Conservation (phyloP, 2,888 invertebrate genomes). For the Aplocera efformata region DNA sequence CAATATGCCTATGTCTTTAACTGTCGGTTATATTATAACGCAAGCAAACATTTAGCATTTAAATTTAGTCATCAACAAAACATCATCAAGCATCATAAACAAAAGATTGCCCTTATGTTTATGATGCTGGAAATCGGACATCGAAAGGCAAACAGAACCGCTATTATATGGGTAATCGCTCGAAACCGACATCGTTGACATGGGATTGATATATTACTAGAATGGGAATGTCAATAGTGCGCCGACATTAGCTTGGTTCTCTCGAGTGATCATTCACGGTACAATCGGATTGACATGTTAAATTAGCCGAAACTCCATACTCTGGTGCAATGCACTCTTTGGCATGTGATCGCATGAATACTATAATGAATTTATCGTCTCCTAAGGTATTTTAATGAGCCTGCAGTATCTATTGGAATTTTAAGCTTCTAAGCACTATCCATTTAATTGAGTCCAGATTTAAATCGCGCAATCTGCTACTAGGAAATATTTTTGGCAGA, state of each 20-base stretch:
- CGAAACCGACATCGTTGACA: conserved; percentile 27
- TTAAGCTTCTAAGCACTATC: neutral
- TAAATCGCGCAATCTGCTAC: neutral
- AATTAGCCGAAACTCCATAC: conserved; percentile 29
- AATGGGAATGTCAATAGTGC: conserved; percentile 30
- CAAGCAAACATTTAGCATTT: no score
- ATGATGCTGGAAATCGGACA: conserved; percentile 6
- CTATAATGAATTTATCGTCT: conserved; percentile 5
- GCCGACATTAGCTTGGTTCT: conserved; percentile 23
- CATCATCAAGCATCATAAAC: no score
- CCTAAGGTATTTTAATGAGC: conserved; percentile 4
- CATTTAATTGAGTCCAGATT: neutral
- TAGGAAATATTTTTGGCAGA: no score
- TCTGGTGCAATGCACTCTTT: conserved; percentile 16
- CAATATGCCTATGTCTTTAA: no score
- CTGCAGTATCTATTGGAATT: neutral
- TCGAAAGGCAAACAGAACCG: conserved; percentile 18
- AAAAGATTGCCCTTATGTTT: no score
- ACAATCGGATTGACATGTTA: conserved; percentile 31
- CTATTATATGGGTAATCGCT: conserved; percentile 27
- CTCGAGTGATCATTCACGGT: conserved; percentile 21
- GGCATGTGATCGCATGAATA: conserved; percentile 10
- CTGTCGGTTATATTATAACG: no score
- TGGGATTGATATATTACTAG: conserved; percentile 29
- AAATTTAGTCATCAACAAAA: no score